A percentile compares a stretch with the other conserved stretches of the same genome.
Conservation (phyloP, 2,888 invertebrate species). For the Ophion obscuratus region DNA sequence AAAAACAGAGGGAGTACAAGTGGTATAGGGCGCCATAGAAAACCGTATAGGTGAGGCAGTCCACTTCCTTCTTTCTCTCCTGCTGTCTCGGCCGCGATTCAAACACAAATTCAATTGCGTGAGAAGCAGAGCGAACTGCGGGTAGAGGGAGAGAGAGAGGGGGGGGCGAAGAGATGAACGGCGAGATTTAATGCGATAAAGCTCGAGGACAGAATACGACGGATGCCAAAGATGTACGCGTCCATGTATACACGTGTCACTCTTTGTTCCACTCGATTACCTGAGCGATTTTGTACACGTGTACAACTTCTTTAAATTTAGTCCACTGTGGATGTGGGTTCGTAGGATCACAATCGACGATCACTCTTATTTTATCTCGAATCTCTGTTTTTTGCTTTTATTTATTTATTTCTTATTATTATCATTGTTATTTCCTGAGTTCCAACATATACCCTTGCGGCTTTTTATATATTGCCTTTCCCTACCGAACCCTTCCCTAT, state of each 20-base stretch:
- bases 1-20: not conserved
- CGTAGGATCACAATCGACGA: not conserved
- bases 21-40: not conserved
- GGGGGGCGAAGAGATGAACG: not conserved
- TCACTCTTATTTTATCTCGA: not conserved
- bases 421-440: too few relatives aligned
- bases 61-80: not conserved
- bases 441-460: too few relatives aligned
- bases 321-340: not conserved
- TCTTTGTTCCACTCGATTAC: not conserved
- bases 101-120: not conserved
- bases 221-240: not conserved
- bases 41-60: not conserved
- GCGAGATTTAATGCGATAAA: constrained; percentile 11
- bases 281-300: not conserved
- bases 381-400: not conserved
- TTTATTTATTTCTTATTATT: too few relatives aligned
- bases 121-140: not conserved
- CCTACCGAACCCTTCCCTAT: too few relatives aligned
- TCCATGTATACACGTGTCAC: not conserved
- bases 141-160: not conserved
- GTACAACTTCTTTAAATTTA: constrained; percentile 4
- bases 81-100: not conserved
- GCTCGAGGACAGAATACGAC: not conserved
- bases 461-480: too few relatives aligned